phyloP scores from a whole-genome alignment of 2,888 invertebrate genomes.

The Chrysolina oricalcia region DNA sequence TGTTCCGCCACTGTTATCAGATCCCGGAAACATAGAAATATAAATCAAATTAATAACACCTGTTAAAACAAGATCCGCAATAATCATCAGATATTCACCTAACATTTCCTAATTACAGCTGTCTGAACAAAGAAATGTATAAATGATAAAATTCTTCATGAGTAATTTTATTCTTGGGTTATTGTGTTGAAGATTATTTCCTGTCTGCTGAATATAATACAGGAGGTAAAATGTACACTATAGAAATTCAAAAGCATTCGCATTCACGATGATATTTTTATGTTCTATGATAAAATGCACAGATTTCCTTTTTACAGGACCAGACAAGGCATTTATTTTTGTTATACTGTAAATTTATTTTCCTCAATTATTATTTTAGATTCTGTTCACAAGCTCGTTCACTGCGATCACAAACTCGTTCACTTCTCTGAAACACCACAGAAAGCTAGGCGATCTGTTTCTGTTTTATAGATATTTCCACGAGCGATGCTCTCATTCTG shows the following conservation, averaged over 20 bases:
- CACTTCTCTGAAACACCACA: too few species aligned
- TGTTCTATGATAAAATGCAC: too few species aligned
- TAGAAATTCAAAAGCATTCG: neutral
- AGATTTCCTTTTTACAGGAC: too few species aligned
- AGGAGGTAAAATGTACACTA: neutral
- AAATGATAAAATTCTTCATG: conserved; percentile 61
- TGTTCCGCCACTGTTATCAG: conserved; percentile 28
- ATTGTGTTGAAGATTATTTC: conserved; percentile 57
- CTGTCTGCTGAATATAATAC: conserved; percentile 43
- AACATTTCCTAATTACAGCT: conserved; percentile 58
- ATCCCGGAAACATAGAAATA: conserved; percentile 45
- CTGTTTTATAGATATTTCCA: too few species aligned
- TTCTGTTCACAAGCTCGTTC: too few species aligned
- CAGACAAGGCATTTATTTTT: too few species aligned
- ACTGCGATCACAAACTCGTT: too few species aligned
- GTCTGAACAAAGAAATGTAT: conserved; percentile 55
- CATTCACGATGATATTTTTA: neutral
- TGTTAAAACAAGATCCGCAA: conserved; percentile 54
- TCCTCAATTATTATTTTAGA: too few species aligned
- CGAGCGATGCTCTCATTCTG: too few species aligned
- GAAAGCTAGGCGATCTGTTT: too few species aligned
- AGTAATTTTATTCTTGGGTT: conserved; percentile 56
- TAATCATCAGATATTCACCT: conserved; percentile 53
- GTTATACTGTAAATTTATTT: too few species aligned
- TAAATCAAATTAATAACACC: conserved; percentile 56